phyloP scores from a whole-genome alignment of 2,888 invertebrate genomes.

The Aquatica leii region DNA sequence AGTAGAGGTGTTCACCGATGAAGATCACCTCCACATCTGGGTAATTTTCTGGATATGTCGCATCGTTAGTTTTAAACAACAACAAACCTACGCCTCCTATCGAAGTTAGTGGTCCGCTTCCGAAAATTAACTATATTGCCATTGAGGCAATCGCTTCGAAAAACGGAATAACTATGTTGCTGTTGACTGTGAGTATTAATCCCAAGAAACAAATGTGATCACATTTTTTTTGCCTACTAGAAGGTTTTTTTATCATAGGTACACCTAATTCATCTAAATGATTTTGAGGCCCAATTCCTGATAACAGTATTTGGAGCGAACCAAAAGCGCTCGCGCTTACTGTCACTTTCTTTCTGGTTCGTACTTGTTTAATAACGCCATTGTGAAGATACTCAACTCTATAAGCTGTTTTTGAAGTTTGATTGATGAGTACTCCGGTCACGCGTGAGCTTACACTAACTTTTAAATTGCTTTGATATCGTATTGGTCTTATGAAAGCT shows the following conservation, averaged over 20 bases:
- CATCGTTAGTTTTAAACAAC: constrained; percentile 68
- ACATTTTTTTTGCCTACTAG: constrained; percentile 72
- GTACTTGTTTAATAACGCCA: constrained; percentile 57
- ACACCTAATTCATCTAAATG: constrained; percentile 67
- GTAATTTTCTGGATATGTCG: constrained; percentile 62
- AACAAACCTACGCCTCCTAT: constrained; percentile 68
- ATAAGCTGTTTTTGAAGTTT: constrained; percentile 68
- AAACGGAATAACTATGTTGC: constrained; percentile 9
- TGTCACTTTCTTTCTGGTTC: constrained; percentile 81
- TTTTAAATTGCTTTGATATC: constrained; percentile 70
- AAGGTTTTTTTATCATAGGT: constrained; percentile 70
- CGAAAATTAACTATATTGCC: constrained; percentile 43
- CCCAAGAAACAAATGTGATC: constrained; percentile 69
- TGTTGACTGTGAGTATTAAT: constrained; percentile 59
- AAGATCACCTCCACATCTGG: constrained; percentile 78
- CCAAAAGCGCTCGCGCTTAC: constrained; percentile 87
- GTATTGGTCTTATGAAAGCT: constrained; percentile 69
- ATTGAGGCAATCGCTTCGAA: no score
- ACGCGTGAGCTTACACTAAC: constrained; percentile 70
- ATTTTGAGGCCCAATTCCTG: constrained; percentile 74
- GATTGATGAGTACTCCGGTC: constrained; percentile 73
- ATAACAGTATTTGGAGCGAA: constrained; percentile 86
- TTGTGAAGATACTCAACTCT: constrained; percentile 73
- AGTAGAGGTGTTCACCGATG: constrained; percentile 67
- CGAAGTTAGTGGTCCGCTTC: constrained; percentile 52